Percentiles rank a stretch among this genome's conserved stretches.
Evolutionary conservation across 1,140 invertebrate species (phyloP).

Genomic region (Lycorma delicatula): DNA sequence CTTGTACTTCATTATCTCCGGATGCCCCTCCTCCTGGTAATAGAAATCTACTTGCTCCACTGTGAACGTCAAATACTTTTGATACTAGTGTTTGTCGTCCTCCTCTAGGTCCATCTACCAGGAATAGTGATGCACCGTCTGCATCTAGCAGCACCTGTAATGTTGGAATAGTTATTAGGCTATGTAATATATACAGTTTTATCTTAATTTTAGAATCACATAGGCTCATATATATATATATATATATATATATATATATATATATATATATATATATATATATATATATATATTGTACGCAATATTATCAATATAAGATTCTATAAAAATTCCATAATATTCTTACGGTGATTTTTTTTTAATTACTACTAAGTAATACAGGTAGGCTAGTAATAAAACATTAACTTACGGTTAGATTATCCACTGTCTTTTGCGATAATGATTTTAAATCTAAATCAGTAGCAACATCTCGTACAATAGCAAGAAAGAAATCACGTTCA

Average conservation of each 20-base stretch:
- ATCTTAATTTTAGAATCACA: too few species aligned
- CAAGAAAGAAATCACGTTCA: conserved; percentile 41
- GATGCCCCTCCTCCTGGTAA: conserved; percentile 25
- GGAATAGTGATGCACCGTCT: conserved; percentile 41
- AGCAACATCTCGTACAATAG: conserved; percentile 41
- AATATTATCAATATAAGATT: too few species aligned
- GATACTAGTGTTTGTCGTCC: conserved; percentile 39
- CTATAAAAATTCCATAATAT: too few species aligned
- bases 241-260: too few species aligned
- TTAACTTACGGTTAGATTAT: conserved; percentile 36
- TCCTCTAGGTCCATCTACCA: conserved; percentile 38
- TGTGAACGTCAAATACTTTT: conserved; percentile 40
- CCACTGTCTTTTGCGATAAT: conserved; percentile 41
- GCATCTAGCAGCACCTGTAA: conserved; percentile 37
- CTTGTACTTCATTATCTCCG: conserved; percentile 36
- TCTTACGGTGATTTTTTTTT: too few species aligned
- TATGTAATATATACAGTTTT: too few species aligned
- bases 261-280: too few species aligned
- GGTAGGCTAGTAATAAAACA: too few species aligned
- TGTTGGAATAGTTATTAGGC: too few species aligned
- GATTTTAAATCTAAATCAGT: conserved; percentile 41
- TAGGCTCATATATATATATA: too few species aligned
- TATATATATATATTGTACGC: too few species aligned
- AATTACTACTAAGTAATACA: too few species aligned
- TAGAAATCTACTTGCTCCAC: conserved; percentile 34